Evolutionary conservation across 2,888 invertebrate genomes (phyloP).

Genomic region (Uloborus plumipes): DNA sequence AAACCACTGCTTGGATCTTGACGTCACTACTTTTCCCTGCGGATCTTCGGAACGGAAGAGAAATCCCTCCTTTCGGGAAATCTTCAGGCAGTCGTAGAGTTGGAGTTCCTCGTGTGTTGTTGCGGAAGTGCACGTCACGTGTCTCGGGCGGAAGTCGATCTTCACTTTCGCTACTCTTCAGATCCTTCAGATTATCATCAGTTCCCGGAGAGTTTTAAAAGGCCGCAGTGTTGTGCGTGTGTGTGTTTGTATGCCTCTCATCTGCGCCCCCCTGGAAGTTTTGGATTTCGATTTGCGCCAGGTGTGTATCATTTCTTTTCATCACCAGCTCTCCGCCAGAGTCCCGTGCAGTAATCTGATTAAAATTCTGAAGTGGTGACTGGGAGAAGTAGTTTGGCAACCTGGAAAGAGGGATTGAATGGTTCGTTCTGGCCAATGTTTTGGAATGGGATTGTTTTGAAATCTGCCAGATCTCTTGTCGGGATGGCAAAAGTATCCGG

Average conservation of each 20-base stretch:
- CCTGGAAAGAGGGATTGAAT: background rate
- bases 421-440: no score
- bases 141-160: constrained; percentile 41
- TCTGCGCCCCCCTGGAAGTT: background rate
- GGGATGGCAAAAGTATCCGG: no score
- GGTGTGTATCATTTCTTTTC: background rate
- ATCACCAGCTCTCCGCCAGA: background rate
- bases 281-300: background rate
- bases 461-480: no score
- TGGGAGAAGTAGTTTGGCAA: background rate
- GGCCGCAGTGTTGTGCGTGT: background rate
- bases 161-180: constrained; percentile 5
- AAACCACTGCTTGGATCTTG: background rate
- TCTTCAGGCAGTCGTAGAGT: constrained; percentile 24
- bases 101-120: constrained; percentile 31
- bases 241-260: background rate
- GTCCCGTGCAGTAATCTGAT: background rate
- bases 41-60: constrained; percentile 30
- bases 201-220: constrained; percentile 1
- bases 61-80: constrained; percentile 49
- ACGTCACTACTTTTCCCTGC: constrained; percentile 26
- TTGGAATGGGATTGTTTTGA: no score
- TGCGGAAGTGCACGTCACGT: constrained; percentile 38
- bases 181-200: no score
- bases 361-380: background rate